These are phyloP conservation scores for Gobio occitaniae DNA, from an alignment of 2,797 vertebrate species.

Conservation along the genomic window DNA sequence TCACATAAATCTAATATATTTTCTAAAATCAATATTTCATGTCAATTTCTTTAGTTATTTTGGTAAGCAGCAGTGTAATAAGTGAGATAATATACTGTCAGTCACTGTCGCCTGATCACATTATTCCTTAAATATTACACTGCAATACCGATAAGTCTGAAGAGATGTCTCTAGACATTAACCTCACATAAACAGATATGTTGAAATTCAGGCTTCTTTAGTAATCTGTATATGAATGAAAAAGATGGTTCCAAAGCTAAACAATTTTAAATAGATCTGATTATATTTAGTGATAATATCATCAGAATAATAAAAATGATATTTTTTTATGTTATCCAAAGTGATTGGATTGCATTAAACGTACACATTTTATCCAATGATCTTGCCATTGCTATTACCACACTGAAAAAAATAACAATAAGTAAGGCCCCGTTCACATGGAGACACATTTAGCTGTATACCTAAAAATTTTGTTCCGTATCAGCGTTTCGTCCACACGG, in stretches of 20 bases:
- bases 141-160: background rate
- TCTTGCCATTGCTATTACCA: too few relatives aligned
- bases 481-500: too few relatives aligned
- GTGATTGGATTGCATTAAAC: background rate
- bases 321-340: background rate
- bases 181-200: background rate
- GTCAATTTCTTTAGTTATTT: background rate
- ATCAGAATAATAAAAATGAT: too few relatives aligned
- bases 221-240: too few relatives aligned
- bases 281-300: background rate
- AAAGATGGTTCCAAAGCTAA: background rate
- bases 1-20: background rate
- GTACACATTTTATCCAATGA: too few relatives aligned
- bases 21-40: background rate
- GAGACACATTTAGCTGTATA: too few relatives aligned
- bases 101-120: background rate
- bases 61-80: background rate
- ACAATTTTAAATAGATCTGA: background rate
- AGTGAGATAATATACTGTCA: background rate
- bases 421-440: too few relatives aligned
- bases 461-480: too few relatives aligned
- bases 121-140: background rate
- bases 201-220: background rate
- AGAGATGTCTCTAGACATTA: background rate
- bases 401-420: too few relatives aligned